Conservation (phyloP, 2,888 invertebrate species). For the Nomada fabriciana region DNA sequence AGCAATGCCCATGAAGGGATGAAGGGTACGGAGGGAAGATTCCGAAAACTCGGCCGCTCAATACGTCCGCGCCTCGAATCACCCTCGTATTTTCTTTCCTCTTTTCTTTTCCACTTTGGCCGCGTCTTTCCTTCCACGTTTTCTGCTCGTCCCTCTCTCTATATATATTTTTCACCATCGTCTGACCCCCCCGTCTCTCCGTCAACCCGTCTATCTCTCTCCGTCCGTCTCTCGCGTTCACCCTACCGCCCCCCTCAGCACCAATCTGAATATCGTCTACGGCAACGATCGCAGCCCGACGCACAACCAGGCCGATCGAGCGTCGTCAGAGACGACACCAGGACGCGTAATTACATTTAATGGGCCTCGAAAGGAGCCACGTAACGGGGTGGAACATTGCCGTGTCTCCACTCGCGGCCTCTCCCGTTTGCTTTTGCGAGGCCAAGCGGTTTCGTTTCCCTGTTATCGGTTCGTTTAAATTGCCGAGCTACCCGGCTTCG, state of each 20-base stretch:
- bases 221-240: background rate
- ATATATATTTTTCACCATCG: background rate
- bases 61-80: conserved; percentile 75
- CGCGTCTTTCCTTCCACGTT: conserved; percentile 27
- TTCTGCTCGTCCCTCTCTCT: background rate
- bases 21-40: conserved; percentile 76
- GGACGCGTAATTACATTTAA: conserved; percentile 70
- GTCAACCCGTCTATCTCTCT: background rate
- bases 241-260: background rate
- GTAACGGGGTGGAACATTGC: conserved; percentile 58
- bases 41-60: conserved; percentile 83
- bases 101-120: conserved; percentile 48
- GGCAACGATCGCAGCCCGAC: conserved; percentile 22
- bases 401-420: conserved; percentile 26
- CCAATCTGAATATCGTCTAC: conserved; percentile 32
- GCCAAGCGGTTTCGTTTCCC: conserved; percentile 51
- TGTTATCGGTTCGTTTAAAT: conserved; percentile 59
- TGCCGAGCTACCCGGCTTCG: conserved; percentile 26
- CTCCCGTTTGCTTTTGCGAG: conserved; percentile 65
- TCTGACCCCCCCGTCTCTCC: background rate
- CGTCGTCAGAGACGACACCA: conserved; percentile 61
- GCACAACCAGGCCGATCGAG: conserved; percentile 48
- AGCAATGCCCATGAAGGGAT: conserved; percentile 78
- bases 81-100: conserved; percentile 72
- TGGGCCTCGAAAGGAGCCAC: conserved; percentile 66